These are phyloP conservation scores for Microcebus murinus DNA, from an alignment of 2,113 vertebrate genomes.

Conservation along the genomic window DNA sequence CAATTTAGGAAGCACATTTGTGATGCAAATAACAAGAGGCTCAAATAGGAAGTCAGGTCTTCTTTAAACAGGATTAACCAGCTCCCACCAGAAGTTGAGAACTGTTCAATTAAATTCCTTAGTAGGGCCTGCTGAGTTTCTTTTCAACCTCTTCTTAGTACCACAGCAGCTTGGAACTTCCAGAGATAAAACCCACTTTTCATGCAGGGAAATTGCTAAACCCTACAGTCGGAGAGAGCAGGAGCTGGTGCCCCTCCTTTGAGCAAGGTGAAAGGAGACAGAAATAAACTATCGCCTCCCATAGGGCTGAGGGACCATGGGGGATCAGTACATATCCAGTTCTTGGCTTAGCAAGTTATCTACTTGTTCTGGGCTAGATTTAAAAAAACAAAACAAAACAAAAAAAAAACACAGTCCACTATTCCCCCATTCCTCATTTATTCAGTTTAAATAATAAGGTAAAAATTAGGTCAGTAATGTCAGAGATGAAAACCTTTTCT, in stretches of 20 bases:
- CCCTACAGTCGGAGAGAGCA: conserved; percentile 45
- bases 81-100: background rate
- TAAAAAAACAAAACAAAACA: no score
- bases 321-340: background rate
- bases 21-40: background rate
- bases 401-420: background rate
- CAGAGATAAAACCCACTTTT: background rate
- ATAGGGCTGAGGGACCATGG: background rate
- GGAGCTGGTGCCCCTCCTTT: conserved; percentile 44
- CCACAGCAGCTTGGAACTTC: background rate
- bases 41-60: background rate
- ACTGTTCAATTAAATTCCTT: background rate
- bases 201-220: conserved; percentile 50
- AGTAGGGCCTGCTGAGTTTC: background rate
- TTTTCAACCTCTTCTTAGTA: background rate
- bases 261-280: background rate
- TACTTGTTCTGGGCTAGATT: background rate
- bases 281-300: background rate
- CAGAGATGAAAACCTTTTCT: background rate
- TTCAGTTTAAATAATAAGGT: background rate
- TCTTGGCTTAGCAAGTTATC: background rate
- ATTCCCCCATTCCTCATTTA: background rate
- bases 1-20: background rate
- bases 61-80: background rate
- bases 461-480: background rate